phyloP scores from a whole-genome alignment of 2,113 vertebrate species.

The Aptenodytes forsteri region DNA sequence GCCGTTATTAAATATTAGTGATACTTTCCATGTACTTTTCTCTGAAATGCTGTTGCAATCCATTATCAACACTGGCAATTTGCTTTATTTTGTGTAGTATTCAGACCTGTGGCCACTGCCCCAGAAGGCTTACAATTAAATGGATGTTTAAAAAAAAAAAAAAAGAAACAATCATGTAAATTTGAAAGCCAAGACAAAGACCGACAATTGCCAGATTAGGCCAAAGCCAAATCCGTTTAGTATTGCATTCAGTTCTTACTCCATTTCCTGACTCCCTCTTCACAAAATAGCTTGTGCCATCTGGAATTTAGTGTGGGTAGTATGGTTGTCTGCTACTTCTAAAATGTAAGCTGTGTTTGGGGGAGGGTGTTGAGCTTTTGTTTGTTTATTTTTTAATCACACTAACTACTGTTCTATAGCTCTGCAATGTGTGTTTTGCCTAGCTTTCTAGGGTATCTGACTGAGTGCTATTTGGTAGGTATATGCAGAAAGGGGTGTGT shows the following conservation, averaged over 20 bases:
- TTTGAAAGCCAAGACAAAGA: background rate
- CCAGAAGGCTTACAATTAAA: background rate
- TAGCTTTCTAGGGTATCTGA: rapidly evolving
- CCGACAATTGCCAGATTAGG: background rate
- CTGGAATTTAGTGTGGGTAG: background rate
- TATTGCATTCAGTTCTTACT: rapidly evolving
- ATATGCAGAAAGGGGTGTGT: background rate
- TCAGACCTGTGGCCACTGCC: background rate
- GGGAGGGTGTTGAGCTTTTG: background rate
- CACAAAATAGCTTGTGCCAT: background rate
- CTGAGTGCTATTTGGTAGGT: background rate
- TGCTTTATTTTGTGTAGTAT: background rate
- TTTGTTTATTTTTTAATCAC: background rate
- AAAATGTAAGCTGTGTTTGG: background rate
- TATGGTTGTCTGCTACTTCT: background rate
- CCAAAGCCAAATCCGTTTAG: background rate
- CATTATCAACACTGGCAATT: background rate
- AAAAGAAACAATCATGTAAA: background rate
- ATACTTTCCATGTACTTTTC: background rate
- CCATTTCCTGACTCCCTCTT: background rate
- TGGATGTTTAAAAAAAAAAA: background rate
- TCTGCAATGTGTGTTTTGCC: background rate
- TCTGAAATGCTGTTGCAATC: background rate
- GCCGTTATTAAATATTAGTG: background rate
- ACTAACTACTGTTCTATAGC: rapidly evolving